Evolutionary conservation across 2,113 vertebrate genomes (phyloP), one percentile per base, ranked within the genome.

Genomic region (Cromileptes altivelis): DNA sequence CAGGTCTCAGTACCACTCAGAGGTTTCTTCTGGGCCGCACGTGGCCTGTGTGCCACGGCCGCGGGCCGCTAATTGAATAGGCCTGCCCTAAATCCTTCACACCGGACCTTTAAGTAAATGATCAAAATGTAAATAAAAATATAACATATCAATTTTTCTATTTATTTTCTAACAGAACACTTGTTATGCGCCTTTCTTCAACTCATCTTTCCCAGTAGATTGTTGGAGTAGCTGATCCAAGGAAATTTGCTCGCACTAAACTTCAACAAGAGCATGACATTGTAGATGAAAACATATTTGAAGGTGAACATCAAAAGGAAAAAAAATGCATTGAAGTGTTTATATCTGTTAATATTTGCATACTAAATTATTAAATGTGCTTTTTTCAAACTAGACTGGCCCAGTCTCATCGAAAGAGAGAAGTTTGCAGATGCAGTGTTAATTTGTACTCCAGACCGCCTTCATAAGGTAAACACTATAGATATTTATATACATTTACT

Each of bases 381-480:
- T 40, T 21, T 75, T 69, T 85, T 75, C 4, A 30, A 19, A 69
- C 27, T 67, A 97, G 96, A 97, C 80, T 97, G 96, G 96, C 82
- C 30, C 30, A 68, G 45, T 58, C 33, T 96, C 6, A 89, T 75
- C 27, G 86, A 95, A 85, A 91, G 77, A 83, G 95, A 96, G 58
- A 96, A 93, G 88, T 97, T 97, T 96, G 96, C 96, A 4, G 96
- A 97, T 53, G 96, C 95, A 0, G 96, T 95, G 11, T 89, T 96
- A 25, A 95, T 97, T 75, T 95, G 95, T 85, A 97, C 96, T 33
- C 96, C 96, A 2, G 96, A 97, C 81, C 88, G 80, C 23, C 91
- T 96, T 58, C 96, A 97, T 85, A 97, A 96, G 96, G 96, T 97
- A 84, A 85, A 58, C 21, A 49, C 3, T 45, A 40, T 52, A 2